Percentiles rank a stretch among this genome's conserved stretches.
phyloP scores from a whole-genome alignment of 2,797 vertebrate genomes.

The Selene dorsalis region DNA sequence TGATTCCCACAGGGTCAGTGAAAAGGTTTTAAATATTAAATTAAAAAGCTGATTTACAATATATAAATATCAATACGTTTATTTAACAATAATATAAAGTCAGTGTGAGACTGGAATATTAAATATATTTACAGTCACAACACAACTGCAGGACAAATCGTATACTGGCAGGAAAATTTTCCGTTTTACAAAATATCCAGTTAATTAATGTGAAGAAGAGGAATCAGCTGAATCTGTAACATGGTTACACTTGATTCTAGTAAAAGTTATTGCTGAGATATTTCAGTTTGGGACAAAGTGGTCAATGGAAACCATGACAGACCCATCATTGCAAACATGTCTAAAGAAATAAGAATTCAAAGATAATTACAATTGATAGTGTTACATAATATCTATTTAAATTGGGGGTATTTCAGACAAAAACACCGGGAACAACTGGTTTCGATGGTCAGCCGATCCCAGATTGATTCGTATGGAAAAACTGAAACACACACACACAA shows the following conservation, averaged over 20 bases:
- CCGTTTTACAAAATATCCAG: background rate
- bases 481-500: background rate
- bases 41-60: background rate
- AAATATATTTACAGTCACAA: background rate
- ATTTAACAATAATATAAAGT: background rate
- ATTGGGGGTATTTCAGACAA: background rate
- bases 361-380: background rate
- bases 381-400: background rate
- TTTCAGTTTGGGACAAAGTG: background rate
- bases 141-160: background rate
- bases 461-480: background rate
- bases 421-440: background rate
- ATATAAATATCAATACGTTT: background rate
- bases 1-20: background rate
- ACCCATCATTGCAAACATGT: no score
- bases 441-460: background rate
- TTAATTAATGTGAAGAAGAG: no score
- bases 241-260: no score
- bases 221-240: no score
- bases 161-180: no score
- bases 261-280: background rate
- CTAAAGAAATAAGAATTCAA: background rate
- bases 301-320: background rate
- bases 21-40: background rate
- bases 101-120: background rate